Base-by-base conservation (phyloP, 2,888 invertebrate genomes). In the Drosophila formosana region DNA sequence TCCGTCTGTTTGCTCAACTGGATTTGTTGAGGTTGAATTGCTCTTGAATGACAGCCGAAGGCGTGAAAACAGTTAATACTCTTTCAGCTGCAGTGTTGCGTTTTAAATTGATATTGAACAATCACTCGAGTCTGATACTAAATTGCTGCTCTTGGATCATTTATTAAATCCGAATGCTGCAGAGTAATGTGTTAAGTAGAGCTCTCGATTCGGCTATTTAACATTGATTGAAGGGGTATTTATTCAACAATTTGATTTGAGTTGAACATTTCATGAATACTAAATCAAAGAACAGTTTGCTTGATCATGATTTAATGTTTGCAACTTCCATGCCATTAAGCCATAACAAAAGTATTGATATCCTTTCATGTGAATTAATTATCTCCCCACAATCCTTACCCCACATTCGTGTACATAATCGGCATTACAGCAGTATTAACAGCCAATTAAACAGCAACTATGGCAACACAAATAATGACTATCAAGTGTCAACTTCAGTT, bases 401-500 rank as follows among this genome's bases (percentile, higher is more conserved):
- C 4, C n/a, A 9, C 11, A 34, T 8, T 37, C 26, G 13, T 50
- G 5, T n/a, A 25, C 4, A 9, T 39, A 13, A 26, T 9, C 18
- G 28, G 11, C 7, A 18, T 57, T 39, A 8, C 30, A 30, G 11
- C 41, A 51, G 65, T 46, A 66, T 74, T 72, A 66, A 52, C 41
- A 46, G 23, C 6, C 58, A 68, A 73, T 80, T 73, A 69, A 18
- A 41, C 34, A 57, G 45, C 39, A 52, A 53, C 37, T 61, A 52
- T 47, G 23, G 55, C 47, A 58, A 56, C 51, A 32, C 51, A 55
- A 43, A 13, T 41, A 43, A 41, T 7, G 13, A 41, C 39, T 41
- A 41, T 75, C 67, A 72, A 70, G 72, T 87, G 87, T 87, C 81
- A 84, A 78, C 75, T 62, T 66, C 53, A 78, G 67, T 69, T 78